Evolutionary conservation across 2,797 vertebrate genomes (phyloP), one percentile per base, ranked within the genome.

Genomic region (Helostoma temminkii): DNA sequence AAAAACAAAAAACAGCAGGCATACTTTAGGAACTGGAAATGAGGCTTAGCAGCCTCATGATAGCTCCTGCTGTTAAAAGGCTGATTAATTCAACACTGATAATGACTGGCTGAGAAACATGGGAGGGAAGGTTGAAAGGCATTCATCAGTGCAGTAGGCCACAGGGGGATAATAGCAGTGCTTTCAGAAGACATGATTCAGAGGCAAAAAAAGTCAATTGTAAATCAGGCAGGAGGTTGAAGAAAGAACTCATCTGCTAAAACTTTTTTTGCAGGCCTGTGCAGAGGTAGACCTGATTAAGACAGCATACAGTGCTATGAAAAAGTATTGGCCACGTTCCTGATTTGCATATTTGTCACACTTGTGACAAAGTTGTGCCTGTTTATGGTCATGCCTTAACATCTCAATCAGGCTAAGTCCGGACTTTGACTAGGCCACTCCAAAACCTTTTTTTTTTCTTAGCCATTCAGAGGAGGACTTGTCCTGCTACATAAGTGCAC

Each of bases 51-150:
- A 79, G 71, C 78, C 62, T 73, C 71, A 30, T 74, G 78, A 82
- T 80, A 67, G 75, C 78, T 82, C 89, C 85, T 83, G 88, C 85
- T 88, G 90, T 77, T 88, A 81, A 86, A 83, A 88, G 77, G 76
- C 75, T 89, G 85, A 91, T 90, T 90, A 88, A 92, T 90, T 90
- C 85, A 88, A 78, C 82, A 83, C 79, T 85, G 86, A 87, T 88
- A 89, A 89, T 87, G 84, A 88, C 75, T 82, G 73, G 78, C 77
- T 85, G 82, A 65, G 75, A 85, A 84, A 76, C 84, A 84, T 77
- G 66, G 81, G 53, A 59, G 81, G 66, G 66, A 69, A 53, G 68
- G 76, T 67, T 85, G 75, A 84, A 78, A 86, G 70, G 84, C 83
- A 84, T 91, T 91, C 86, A 88, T 89, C 88, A 88, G 81, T 71